Base-by-base conservation (phyloP, 2,113 vertebrate species). In the Tetrax tetrax region DNA sequence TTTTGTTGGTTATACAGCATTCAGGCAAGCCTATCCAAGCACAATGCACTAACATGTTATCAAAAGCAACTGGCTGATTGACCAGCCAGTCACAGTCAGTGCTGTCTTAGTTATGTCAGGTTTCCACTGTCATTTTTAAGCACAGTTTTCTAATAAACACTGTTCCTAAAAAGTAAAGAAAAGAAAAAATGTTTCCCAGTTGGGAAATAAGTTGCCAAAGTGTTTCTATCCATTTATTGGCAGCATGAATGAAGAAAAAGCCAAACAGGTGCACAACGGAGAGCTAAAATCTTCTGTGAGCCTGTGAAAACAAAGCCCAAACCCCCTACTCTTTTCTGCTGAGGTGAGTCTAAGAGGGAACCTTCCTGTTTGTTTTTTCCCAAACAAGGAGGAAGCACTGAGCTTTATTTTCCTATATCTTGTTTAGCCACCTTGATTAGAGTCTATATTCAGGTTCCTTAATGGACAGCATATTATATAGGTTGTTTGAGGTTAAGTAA, bases 401-500 rank as follows among this genome's bases (percentile, higher is more conserved):
- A 92, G 90, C 88, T 96, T 95, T 94, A 91, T 96, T 97, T 97
- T 93, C 90, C 83, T 95, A 77, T 94, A 94, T 96, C 89, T 96
- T 92, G 60, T 95, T 97, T 94, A 91, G 82, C 90, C 95, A 95
- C 95, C 90, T 96, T 93, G 90, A 86, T 95, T 87, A 45, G 76
- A 57, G 54, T 74, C 95, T 95, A 79, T 83, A 86, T 87, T 87
- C 78, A 87, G 71, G 53, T 21, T 92, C 86, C 89, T 91, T 74
- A 93, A 68, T 60, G 76, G 92, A 93, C 57, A 90, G 94, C 9
- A 0, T 45, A 37, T 77, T 96, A 96, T 94, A 96, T 94, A 94
- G 95, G 96, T 95, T 97, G 95, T 97, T 94, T 97, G 96, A 95
- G 95, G 95, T 94, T 96, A 96, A 96, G 89, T 85, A 95, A 97